These are phyloP conservation scores for Meteorus sp. DNA, from an alignment of 1,140 invertebrate species.

Conservation along the genomic window DNA sequence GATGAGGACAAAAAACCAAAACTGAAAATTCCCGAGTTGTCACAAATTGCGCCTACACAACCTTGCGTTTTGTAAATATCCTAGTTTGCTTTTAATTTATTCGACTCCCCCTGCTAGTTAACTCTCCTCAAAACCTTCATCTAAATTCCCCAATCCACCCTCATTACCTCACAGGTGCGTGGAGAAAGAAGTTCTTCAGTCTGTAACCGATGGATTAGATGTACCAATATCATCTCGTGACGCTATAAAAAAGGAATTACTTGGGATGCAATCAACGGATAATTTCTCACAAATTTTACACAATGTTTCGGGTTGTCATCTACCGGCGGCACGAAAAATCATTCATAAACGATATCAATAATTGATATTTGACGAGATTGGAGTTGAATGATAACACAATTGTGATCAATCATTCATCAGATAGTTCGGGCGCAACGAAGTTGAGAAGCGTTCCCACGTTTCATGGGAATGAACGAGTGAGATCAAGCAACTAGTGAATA, in stretches of 20 bases:
- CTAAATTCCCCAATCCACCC: neutral
- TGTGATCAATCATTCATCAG: neutral
- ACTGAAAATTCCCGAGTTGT: slow-evolving; percentile 40
- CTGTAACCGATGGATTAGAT: slow-evolving; percentile 57
- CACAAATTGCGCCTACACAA: slow-evolving; percentile 46
- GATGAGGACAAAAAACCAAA: slow-evolving; percentile 47
- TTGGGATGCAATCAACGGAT: slow-evolving; percentile 44
- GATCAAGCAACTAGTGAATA: too few relatives aligned
- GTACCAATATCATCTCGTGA: slow-evolving; percentile 47
- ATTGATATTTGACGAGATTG: slow-evolving; percentile 9
- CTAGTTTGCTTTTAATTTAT: neutral
- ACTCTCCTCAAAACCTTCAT: slow-evolving; percentile 5
- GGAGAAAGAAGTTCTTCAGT: slow-evolving; percentile 59
- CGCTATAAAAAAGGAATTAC: slow-evolving; percentile 47
- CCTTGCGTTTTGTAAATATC: slow-evolving; percentile 54
- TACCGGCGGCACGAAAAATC: slow-evolving; percentile 60
- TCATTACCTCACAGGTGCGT: slow-evolving; percentile 48
- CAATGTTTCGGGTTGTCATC: slow-evolving; percentile 60
- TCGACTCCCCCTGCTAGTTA: neutral
- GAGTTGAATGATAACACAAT: neutral
- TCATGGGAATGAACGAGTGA: slow-evolving; percentile 11
- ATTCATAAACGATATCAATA: slow-evolving; percentile 61
- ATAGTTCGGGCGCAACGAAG: neutral
- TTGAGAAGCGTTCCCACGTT: slow-evolving; percentile 7
- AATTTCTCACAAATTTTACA: slow-evolving; percentile 56